Conservation (phyloP, 2,797 vertebrate species). For the Schizopygopsis malacanthus region DNA sequence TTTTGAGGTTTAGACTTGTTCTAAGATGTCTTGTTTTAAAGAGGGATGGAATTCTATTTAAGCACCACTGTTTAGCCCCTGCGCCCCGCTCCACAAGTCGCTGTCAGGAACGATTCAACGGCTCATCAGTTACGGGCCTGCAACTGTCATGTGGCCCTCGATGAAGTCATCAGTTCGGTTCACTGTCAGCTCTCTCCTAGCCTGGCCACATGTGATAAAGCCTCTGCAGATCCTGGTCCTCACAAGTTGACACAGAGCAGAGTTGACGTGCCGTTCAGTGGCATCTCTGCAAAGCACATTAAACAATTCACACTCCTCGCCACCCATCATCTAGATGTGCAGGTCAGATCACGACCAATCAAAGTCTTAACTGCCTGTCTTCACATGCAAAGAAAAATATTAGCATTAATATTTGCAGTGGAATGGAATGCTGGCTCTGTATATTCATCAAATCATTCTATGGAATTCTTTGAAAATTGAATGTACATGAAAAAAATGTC, state of each 20-base stretch:
- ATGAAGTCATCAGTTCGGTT: slow-evolving; percentile 58
- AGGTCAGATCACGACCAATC: slow-evolving; percentile 24
- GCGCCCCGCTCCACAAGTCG: slow-evolving; percentile 43
- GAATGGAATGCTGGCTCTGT: not conserved
- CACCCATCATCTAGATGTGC: slow-evolving; percentile 12
- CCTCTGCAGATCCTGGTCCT: slow-evolving; percentile 22
- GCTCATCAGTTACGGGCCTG: slow-evolving; percentile 54
- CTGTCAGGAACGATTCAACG: slow-evolving; percentile 53
- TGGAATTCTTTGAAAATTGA: not conserved
- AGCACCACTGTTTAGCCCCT: slow-evolving; percentile 31
- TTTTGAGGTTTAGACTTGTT: slow-evolving; percentile 34
- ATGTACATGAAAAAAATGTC: not conserved
- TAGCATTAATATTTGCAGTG: not conserved
- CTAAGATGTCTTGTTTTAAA: slow-evolving; percentile 31
- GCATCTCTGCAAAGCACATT: slow-evolving; percentile 41
- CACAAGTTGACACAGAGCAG: slow-evolving; percentile 45
- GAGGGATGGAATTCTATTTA: slow-evolving; percentile 32
- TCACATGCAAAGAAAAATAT: not conserved
- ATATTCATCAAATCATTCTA: not conserved
- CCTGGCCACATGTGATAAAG: slow-evolving; percentile 54
- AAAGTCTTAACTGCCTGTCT: not conserved
- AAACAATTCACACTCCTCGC: slow-evolving; percentile 34
- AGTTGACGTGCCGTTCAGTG: slow-evolving; percentile 40
- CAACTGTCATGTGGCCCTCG: slow-evolving; percentile 55
- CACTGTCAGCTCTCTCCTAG: slow-evolving; percentile 44